phyloP scores from a whole-genome alignment of 2,113 vertebrate genomes.

The Lophura nycthemera region DNA sequence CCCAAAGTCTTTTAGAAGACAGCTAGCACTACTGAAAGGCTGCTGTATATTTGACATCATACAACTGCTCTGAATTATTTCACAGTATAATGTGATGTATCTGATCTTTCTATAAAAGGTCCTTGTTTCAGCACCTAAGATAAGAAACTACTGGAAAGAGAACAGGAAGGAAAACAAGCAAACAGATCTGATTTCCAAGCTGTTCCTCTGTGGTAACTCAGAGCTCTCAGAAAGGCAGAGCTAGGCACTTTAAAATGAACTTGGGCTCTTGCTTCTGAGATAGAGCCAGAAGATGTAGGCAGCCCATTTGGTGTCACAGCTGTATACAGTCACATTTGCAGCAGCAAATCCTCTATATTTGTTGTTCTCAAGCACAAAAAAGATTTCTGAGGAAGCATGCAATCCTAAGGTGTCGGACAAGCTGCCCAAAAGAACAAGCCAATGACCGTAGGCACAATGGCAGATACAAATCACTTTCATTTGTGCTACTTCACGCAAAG shows the following conservation, averaged over 20 bases:
- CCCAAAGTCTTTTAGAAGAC: background rate
- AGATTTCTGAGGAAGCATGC: too few species aligned
- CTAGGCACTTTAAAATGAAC: background rate
- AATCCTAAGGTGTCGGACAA: background rate
- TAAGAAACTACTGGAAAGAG: background rate
- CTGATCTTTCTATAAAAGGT: background rate
- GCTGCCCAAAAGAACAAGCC: background rate
- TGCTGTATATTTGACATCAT: fast-evolving
- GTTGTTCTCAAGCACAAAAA: background rate
- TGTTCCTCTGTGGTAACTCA: background rate
- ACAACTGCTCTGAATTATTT: background rate
- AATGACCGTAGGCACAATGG: fast-evolving
- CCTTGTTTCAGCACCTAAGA: background rate
- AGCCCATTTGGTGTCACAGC: background rate
- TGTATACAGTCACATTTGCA: background rate
- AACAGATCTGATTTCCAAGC: background rate
- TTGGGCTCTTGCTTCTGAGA: background rate
- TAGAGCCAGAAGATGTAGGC: background rate
- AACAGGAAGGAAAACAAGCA: background rate
- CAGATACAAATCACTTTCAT: fast-evolving
- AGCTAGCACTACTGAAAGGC: background rate
- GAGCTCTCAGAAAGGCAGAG: background rate
- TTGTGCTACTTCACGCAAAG: background rate
- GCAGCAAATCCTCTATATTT: background rate
- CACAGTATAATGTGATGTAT: background rate